Evolutionary conservation across 2,888 invertebrate species (phyloP).

Genomic region (Drosophila greeni): DNA sequence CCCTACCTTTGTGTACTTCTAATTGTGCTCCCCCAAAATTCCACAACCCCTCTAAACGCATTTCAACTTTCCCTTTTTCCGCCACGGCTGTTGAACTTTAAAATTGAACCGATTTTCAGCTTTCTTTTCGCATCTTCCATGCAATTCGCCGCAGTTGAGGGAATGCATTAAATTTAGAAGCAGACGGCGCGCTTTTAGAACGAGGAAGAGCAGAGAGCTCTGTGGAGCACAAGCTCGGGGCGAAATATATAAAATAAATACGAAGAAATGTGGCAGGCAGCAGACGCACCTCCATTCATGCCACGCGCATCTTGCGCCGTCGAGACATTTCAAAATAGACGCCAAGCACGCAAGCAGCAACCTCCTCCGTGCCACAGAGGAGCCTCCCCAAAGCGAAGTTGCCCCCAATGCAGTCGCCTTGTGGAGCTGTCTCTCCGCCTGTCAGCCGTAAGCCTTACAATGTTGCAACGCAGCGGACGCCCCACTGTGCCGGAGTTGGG

Average conservation of each 20-base stretch:
- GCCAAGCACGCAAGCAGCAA: constrained; percentile 24
- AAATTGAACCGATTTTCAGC: constrained; percentile 50
- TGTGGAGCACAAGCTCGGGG: neutral
- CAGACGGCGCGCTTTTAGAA: constrained; percentile 26
- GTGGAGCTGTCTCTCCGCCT: neutral
- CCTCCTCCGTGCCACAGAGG: constrained; percentile 12
- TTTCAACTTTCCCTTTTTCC: constrained; percentile 12
- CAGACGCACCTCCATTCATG: constrained; percentile 57
- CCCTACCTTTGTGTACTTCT: neutral
- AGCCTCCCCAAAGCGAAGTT: neutral
- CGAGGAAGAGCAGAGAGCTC: constrained; percentile 5
- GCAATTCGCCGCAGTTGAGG: constrained; percentile 41
- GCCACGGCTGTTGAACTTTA: constrained; percentile 62
- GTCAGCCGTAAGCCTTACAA: constrained; percentile 1
- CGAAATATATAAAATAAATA: constrained; percentile 1
- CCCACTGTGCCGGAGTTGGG: neutral
- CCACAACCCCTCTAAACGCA: neutral
- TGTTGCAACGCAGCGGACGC: constrained; percentile 9
- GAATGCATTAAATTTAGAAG: constrained; percentile 60
- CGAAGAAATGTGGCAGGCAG: neutral
- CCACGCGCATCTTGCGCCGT: constrained; percentile 40
- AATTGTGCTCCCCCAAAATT: constrained; percentile 2
- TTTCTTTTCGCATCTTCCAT: constrained; percentile 42
- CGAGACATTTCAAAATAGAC: constrained; percentile 58
- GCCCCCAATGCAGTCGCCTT: too few species aligned